These are phyloP conservation scores for Pseudoips prasinana DNA, from an alignment of 2,888 invertebrate species.

Conservation along the genomic window DNA sequence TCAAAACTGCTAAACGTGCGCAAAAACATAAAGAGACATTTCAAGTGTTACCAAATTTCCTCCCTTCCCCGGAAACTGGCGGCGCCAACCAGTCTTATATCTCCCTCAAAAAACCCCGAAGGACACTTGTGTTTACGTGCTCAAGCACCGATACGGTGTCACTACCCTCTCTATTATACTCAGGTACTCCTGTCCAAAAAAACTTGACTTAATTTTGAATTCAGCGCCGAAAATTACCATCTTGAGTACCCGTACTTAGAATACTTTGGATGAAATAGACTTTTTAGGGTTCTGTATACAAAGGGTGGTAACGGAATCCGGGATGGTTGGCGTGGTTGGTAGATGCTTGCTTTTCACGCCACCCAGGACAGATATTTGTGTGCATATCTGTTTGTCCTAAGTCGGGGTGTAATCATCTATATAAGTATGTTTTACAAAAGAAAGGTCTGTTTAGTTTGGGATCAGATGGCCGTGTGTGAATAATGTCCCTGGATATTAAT, in stretches of 20 bases:
- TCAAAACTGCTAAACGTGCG: not conserved
- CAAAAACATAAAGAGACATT: slow-evolving; percentile 12
- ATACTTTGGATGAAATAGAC: slow-evolving; percentile 15
- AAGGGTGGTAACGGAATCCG: too few relatives aligned
- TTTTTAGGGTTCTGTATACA: too few relatives aligned
- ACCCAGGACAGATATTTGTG: too few relatives aligned
- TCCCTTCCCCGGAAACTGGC: slow-evolving; percentile 3
- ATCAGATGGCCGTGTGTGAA: too few relatives aligned
- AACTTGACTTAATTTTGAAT: slow-evolving; percentile 43
- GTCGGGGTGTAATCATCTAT: too few relatives aligned
- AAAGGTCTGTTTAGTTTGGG: too few relatives aligned
- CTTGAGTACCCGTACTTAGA: slow-evolving; percentile 11
- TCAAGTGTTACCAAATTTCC: slow-evolving; percentile 16
- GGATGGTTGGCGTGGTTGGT: too few relatives aligned
- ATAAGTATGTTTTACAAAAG: too few relatives aligned
- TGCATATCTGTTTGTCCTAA: too few relatives aligned
- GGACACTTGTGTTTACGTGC: slow-evolving; percentile 36
- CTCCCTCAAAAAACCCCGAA: slow-evolving; percentile 19
- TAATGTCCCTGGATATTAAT: too few relatives aligned
- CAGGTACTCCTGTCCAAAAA: slow-evolving; percentile 34
- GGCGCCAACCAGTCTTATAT: slow-evolving; percentile 21
- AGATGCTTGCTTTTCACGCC: too few relatives aligned
- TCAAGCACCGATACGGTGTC: slow-evolving; percentile 38
- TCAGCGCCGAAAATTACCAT: slow-evolving; percentile 29
- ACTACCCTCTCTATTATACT: slow-evolving; percentile 20